Evolutionary conservation across 2,113 vertebrate genomes (phyloP).

Genomic region (Percina caprodes): DNA sequence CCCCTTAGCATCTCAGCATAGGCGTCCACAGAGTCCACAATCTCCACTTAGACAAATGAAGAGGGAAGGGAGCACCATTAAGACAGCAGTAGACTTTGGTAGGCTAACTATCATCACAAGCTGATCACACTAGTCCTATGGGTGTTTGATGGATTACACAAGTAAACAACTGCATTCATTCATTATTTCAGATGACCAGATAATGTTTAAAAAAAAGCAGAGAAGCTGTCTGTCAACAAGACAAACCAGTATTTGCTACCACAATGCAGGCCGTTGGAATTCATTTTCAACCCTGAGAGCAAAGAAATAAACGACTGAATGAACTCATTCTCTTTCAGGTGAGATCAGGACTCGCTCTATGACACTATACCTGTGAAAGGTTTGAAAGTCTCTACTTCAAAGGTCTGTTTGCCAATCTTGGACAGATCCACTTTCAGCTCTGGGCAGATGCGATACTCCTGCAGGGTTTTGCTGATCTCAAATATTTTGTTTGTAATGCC

Average conservation of each 20-base stretch:
- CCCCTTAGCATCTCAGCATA: conserved; percentile 94
- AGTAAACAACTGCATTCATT: neutral
- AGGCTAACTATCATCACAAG: neutral
- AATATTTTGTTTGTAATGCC: conserved; percentile 96
- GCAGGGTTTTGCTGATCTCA: conserved; percentile 95
- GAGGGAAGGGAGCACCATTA: conserved; percentile 1
- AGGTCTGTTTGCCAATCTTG: conserved; percentile 94
- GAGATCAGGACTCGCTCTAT: neutral
- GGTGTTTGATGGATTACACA: neutral
- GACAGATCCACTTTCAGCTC: conserved; percentile 93
- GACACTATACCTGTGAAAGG: conserved; percentile 90
- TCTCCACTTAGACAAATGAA: conserved; percentile 88
- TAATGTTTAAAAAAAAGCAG: neutral
- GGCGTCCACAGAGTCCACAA: conserved; percentile 95
- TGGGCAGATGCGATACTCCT: conserved; percentile 96
- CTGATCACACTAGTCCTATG: neutral
- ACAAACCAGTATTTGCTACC: neutral
- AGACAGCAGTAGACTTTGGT: neutral
- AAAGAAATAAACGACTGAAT: neutral
- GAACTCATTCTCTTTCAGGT: neutral
- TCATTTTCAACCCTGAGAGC: neutral
- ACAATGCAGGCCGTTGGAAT: neutral
- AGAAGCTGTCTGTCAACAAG: neutral
- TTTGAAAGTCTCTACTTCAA: conserved; percentile 96
- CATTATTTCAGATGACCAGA: neutral